phyloP scores from a whole-genome alignment of 2,888 invertebrate genomes.

The Sphaerophoria taeniata region DNA sequence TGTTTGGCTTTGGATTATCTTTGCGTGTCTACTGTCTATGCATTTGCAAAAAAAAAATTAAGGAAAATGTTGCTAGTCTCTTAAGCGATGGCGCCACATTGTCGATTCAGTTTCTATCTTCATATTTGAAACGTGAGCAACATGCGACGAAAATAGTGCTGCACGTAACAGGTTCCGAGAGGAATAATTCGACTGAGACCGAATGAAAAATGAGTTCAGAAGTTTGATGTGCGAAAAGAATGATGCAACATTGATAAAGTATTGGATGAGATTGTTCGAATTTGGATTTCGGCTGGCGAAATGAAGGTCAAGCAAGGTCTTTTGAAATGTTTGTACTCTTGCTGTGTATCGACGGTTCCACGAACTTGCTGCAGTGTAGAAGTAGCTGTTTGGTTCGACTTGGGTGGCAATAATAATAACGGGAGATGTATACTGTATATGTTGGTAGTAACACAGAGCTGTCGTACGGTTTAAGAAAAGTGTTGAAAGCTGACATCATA shows the following conservation, averaged over 20 bases:
- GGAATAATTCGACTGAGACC: neutral
- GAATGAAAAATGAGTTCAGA: neutral
- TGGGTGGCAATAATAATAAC: too few species aligned
- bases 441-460: too few species aligned
- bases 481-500: too few species aligned
- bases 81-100: constrained; percentile 12
- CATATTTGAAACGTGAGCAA: constrained; percentile 31
- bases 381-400: too few species aligned
- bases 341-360: too few species aligned
- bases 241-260: neutral
- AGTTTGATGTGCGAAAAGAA: neutral
- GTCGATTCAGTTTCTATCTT: constrained; percentile 41
- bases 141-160: constrained; percentile 6
- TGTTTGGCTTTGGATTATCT: constrained; percentile 18
- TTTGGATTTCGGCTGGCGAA: neutral
- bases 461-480: too few species aligned
- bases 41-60: too few species aligned
- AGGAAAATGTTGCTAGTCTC: constrained; percentile 24
- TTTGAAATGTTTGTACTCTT: neutral
- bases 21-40: neutral
- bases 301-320: neutral
- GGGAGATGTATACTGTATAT: too few species aligned
- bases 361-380: too few species aligned
- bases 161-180: neutral
- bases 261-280: neutral